These are phyloP conservation scores for Pseudomyrmex sp. DNA, from an alignment of 1,140 invertebrate species.

Conservation along the genomic window DNA sequence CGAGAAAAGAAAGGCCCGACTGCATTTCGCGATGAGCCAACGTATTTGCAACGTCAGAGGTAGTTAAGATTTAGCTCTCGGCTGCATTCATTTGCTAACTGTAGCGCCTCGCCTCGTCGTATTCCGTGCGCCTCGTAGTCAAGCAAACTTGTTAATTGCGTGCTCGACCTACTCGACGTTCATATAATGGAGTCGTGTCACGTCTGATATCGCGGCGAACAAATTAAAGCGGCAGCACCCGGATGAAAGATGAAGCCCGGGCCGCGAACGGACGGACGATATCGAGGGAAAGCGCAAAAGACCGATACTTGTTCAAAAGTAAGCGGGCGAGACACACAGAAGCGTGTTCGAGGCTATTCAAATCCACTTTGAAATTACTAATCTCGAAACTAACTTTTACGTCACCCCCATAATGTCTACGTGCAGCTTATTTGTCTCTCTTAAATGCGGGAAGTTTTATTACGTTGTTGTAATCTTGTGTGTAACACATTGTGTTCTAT, in stretches of 20 bases:
- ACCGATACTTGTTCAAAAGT: background rate
- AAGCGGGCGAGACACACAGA: background rate
- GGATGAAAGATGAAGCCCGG: background rate
- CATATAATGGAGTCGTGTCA: slow-evolving; percentile 67
- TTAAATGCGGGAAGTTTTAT: background rate
- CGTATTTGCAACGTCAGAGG: slow-evolving; percentile 22
- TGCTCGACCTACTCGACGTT: slow-evolving; percentile 61
- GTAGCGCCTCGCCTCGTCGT: slow-evolving; percentile 48
- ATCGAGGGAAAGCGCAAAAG: background rate
- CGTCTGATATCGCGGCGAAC: slow-evolving; percentile 32
- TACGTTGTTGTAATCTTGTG: background rate
- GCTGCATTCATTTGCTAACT: slow-evolving; percentile 56
- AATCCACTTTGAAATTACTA: background rate
- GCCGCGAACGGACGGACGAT: background rate
- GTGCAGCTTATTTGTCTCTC: no score
- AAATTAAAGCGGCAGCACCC: slow-evolving; percentile 51
- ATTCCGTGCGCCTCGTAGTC: slow-evolving; percentile 26
- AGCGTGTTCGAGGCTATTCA: background rate
- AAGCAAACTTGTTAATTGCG: slow-evolving; percentile 69
- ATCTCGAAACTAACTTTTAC: background rate
- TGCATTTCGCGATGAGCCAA: slow-evolving; percentile 27
- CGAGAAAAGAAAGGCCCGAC: slow-evolving; percentile 26
- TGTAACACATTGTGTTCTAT: no score
- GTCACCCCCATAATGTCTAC: no score
- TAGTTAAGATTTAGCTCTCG: slow-evolving; percentile 50